phyloP scores from a whole-genome alignment of 2,113 vertebrate genomes.

The Narcine bancroftii region DNA sequence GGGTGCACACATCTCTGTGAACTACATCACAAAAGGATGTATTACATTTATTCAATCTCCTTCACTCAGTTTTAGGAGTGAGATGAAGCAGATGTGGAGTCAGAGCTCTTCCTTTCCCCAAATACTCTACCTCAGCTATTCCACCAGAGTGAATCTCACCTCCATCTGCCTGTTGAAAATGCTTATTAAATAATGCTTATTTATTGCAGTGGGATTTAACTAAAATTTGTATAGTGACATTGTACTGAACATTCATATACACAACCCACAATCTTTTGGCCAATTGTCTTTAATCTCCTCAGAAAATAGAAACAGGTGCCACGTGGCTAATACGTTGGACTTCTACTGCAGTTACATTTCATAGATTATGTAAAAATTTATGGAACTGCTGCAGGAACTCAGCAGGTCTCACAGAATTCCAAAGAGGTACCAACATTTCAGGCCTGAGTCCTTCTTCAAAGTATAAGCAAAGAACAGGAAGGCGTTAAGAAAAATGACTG shows the following conservation, averaged over 20 bases:
- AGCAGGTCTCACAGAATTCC: no score
- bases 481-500: no score
- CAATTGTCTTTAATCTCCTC: neutral
- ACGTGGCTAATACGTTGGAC: neutral
- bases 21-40: neutral
- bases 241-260: no score
- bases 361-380: neutral
- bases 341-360: neutral
- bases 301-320: neutral
- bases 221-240: neutral
- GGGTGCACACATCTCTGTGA: neutral
- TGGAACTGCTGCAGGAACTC: no score
- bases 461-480: no score
- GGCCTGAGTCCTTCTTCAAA: no score
- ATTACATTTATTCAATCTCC: neutral
- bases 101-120: neutral
- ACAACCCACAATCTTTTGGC: neutral
- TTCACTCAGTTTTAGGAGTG: neutral
- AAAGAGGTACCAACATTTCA: no score
- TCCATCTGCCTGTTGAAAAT: neutral
- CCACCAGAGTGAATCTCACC: neutral
- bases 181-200: neutral
- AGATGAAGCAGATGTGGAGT: neutral
- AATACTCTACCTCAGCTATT: neutral
- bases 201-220: neutral